These are phyloP conservation scores for Agrotis puta DNA, from an alignment of 2,888 invertebrate genomes.

Conservation along the genomic window DNA sequence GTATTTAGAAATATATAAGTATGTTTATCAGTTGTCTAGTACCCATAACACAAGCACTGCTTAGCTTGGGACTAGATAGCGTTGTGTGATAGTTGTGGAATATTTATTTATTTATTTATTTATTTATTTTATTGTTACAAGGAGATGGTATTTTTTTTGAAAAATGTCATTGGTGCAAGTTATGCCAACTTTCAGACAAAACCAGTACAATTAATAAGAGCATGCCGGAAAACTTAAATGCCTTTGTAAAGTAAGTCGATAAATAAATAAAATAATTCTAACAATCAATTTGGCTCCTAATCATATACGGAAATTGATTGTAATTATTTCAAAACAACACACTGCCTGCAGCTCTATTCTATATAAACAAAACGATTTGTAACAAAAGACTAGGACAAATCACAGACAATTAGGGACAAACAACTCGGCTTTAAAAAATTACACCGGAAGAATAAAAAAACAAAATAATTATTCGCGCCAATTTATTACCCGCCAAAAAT, in stretches of 20 bases:
- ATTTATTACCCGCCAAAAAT: conserved; percentile 70
- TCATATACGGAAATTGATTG: neutral
- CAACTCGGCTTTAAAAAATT: conserved; percentile 23
- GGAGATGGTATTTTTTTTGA: neutral
- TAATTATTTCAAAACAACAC: conserved; percentile 7
- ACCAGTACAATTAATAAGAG: neutral
- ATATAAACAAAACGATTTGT: conserved; percentile 24
- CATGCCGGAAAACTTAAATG: neutral
- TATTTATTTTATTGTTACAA: too few species aligned
- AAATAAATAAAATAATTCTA: conserved; percentile 9
- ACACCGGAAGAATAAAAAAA: conserved; percentile 46
- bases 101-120: too few species aligned
- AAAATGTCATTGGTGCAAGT: neutral
- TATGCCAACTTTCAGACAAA: neutral
- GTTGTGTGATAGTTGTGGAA: too few species aligned
- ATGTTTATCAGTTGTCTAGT: too few species aligned
- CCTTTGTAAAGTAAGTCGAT: too few species aligned
- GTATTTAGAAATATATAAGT: too few species aligned
- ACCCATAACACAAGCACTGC: too few species aligned
- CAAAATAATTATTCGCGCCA: conserved; percentile 63
- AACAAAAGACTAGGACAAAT: conserved; percentile 11
- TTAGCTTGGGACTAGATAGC: too few species aligned
- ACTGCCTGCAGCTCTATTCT: neutral
- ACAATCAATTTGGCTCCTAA: conserved; percentile 10
- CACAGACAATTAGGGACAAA: conserved; percentile 23